Evolutionary conservation across 2,113 vertebrate genomes (phyloP).

Genomic region (Buteo buteo): DNA sequence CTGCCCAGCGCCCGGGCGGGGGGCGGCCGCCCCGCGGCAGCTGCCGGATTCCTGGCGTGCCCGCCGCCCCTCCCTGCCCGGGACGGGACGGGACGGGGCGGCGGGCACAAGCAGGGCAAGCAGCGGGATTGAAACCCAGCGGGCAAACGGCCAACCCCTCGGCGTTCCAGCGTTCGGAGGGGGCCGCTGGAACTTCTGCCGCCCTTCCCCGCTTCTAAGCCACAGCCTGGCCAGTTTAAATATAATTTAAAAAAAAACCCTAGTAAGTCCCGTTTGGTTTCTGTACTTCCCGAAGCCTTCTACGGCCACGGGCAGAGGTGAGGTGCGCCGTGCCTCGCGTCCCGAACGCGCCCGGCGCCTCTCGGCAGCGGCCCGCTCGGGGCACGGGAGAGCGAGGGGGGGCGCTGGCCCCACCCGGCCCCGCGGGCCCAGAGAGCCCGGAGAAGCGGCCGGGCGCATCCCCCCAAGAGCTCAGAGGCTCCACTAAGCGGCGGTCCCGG

Average conservation of each 20-base stretch:
- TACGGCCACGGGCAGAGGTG: neutral
- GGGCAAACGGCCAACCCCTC: too few relatives aligned
- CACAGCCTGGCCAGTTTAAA: neutral
- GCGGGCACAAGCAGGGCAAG: neutral
- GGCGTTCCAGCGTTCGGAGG: too few relatives aligned
- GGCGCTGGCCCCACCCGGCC: too few relatives aligned
- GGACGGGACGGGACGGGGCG: neutral
- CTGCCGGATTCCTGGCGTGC: constrained; percentile 41
- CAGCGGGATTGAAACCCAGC: neutral
- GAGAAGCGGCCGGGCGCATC: too few relatives aligned
- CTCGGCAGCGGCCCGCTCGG: neutral
- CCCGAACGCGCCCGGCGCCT: neutral
- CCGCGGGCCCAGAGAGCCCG: too few relatives aligned
- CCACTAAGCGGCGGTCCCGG: too few relatives aligned
- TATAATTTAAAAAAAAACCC: accelerated
- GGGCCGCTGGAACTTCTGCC: neutral
- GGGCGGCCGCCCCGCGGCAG: neutral
- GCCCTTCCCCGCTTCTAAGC: neutral
- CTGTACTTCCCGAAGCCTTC: neutral
- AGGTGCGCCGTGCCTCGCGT: neutral
- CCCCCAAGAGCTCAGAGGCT: too few relatives aligned
- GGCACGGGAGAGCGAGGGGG: neutral
- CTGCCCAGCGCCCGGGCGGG: neutral
- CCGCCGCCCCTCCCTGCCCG: neutral
- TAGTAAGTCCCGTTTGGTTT: neutral